Base-by-base conservation (phyloP, 2,113 vertebrate genomes). In the Ameiurus melas region DNA sequence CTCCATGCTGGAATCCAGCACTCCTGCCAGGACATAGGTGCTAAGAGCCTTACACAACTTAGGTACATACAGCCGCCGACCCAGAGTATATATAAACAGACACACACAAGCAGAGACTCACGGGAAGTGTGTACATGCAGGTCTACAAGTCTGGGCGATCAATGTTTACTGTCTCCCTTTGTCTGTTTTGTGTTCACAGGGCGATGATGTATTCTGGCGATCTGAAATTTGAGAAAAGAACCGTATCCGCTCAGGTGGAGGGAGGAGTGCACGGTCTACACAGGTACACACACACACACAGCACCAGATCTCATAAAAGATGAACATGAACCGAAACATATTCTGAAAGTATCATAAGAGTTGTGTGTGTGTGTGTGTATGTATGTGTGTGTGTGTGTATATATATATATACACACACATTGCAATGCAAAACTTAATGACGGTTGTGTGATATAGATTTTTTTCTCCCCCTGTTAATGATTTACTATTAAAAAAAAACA, bases 141-240 rank as follows among this genome's bases (percentile, higher is more conserved):
- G 70, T 22, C 47, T 43, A 66, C 47, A 73, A 75, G 22, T 43
- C 27, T 53, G 19, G 30, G 58, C 25, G 7, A n/a, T n/a, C 4
- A 0, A 39, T 89, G 58, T 30, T 64, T 70, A 51, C 62, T 12
- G 30, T 17, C 20, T 78, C 27, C 33, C 62, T 55, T 20, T 47
- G 12, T 66, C 19, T 51, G 19, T 85, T 33, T 19, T 43, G 53
- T 80, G 14, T 43, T 84, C 17, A 9, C 86, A 99, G 98, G 93
- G 97, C 96, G 89, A 98, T 99, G 98, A 99, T 99, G 98, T 99
- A 99, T 89, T 97, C 96, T 0, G 98, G 98, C 90, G 98, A 99
- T 90, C 95, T 99, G 89, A 99, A 99, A 92, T 99, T 99, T 95
- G 98, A 99, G 93, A 99, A 97, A 95, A 97, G 98, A 93, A 99